Base-by-base conservation (phyloP, 2,113 vertebrate species). In the Nipponia nippon region DNA sequence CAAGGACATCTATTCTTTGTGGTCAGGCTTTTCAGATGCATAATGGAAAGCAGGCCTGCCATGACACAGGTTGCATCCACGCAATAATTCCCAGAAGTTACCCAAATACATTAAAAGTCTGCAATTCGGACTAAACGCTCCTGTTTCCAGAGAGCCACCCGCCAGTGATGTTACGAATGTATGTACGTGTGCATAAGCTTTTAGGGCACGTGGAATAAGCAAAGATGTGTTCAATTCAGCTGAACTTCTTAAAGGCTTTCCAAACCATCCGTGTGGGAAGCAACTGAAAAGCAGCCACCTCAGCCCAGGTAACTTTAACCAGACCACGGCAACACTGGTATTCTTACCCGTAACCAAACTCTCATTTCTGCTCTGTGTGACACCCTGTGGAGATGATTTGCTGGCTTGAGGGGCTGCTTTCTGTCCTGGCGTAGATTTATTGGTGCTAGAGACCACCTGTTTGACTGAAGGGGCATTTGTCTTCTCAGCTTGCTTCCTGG, bases 401-500 rank as follows among this genome's bases (percentile, higher is more conserved):
- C 32, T 62, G 27, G 42, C 47, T 13, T 62, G 77, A 59, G 85
- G 7, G 1, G 34, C 38, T 87, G 78, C 34, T 40, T 91, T 77
- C 46, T 73, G 44, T 46, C 56, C 86, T 2, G 56, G 32, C 9
- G 42, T 4, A 20, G 89, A 38, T 52, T 94, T 96, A 53, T 7
- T 83, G 44, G 30, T 14, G 4, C 47, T 44, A 42, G 94, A 67
- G 6, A 4, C 44, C 6, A 2, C 49, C 15, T 88, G 63, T 10
- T 87, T 89, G 85, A 6, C 34, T 40, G 22, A 29, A 32, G 59
- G n/a, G 30, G 25, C 27, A 2, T 40, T 49, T 1, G 55, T 29
- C 26, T 89, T 98, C 56, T 93, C 92, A 20, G 69, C 30, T 59
- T 95, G 96, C 27, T 91, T 73, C 27, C 10, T 77, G 3, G 19